Evolutionary conservation across 2,888 invertebrate species (phyloP), one percentile per base, ranked within the genome.

Genomic region (Cerceris ruficornis): DNA sequence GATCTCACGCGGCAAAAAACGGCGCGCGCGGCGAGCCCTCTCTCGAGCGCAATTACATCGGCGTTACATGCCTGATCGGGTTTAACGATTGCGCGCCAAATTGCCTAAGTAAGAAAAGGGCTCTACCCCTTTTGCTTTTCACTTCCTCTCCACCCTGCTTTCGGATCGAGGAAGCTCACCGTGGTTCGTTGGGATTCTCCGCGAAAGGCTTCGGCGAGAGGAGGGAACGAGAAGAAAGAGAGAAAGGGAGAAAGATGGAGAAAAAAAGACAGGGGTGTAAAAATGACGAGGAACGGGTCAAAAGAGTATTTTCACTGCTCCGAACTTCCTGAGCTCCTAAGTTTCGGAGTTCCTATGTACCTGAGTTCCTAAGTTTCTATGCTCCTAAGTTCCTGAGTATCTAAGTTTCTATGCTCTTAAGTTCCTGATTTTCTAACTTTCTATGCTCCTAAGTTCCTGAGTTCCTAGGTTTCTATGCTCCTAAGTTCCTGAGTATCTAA

Each of bases 1-100:
- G 81, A 83, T 83, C 74, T 79, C 66, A 81, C 65, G 66, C 52
- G 28, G 68, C 67, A 83, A 81, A 82, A 84, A 84, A 70, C 68
- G 70, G 58, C 59, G 52, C 46, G 81, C 62, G 55, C 14, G 7
- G 13, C 57, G 41, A 28, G 28, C 28, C 28, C 28, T 28, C 28
- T 28, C 61, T 43, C 60, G 65, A 50, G 58, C 66, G 75, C 74
- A 78, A 71, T 75, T 75, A 75, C 66, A 59, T 65, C 55, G 67
- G 54, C 62, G 64, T 82, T 77, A 72, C 67, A 72, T 62, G 75
- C 54, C 72, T 59, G 74, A 83, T 82, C 78, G 68, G 62, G 17
- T 70, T 82, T 81, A 78, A 82, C 73, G 75, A 81, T 68, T 60
- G 69, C 67, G 46, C 61, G 50, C 64, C 64, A 49, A 73, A 80